Percentiles rank a stretch among this genome's conserved stretches.
Evolutionary conservation across 2,113 vertebrate genomes (phyloP).

Genomic region (Proterorhinus semilunaris): DNA sequence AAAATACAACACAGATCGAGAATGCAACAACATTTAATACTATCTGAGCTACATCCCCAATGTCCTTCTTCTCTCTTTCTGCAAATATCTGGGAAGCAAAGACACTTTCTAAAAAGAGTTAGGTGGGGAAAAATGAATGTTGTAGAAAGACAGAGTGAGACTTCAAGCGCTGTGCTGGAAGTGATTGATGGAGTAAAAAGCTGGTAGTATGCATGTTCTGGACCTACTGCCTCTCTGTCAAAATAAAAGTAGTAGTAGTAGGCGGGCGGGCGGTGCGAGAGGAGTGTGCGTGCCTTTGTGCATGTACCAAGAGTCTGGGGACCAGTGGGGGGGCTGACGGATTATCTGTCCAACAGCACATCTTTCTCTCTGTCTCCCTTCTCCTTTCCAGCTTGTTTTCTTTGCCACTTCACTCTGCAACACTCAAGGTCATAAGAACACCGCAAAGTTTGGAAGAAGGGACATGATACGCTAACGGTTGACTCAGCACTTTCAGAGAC

Average conservation of each 20-base stretch:
- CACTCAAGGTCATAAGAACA: conserved; percentile 74
- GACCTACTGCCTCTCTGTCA: conserved; percentile 51
- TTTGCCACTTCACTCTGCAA: conserved; percentile 41
- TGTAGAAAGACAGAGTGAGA: conserved; percentile 25
- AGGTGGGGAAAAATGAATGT: conserved; percentile 23
- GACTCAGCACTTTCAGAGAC: conserved; percentile 71
- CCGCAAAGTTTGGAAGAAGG: conserved; percentile 67
- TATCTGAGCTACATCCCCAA: not conserved
- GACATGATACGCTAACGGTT: conserved; percentile 52
- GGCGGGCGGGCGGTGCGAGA: conserved; percentile 41
- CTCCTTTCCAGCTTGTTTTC: conserved; percentile 42
- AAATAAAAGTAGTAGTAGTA: conserved; percentile 28
- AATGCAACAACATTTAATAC: not conserved
- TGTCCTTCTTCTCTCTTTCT: not conserved
- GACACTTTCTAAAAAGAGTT: conserved; percentile 12
- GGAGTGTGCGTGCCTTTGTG: conserved; percentile 35
- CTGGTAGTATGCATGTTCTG: conserved; percentile 48
- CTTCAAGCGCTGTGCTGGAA: conserved; percentile 25
- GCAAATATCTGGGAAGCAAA: conserved; percentile 1
- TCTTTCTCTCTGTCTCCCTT: conserved; percentile 46
- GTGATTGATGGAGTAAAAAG: conserved; percentile 57
- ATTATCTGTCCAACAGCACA: conserved; percentile 69
- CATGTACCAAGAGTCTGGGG: conserved; percentile 61
- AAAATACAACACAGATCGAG: not conserved
- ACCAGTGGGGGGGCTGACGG: conserved; percentile 68